Conservation (phyloP, 2,888 invertebrate species). For the Macaria notata region DNA sequence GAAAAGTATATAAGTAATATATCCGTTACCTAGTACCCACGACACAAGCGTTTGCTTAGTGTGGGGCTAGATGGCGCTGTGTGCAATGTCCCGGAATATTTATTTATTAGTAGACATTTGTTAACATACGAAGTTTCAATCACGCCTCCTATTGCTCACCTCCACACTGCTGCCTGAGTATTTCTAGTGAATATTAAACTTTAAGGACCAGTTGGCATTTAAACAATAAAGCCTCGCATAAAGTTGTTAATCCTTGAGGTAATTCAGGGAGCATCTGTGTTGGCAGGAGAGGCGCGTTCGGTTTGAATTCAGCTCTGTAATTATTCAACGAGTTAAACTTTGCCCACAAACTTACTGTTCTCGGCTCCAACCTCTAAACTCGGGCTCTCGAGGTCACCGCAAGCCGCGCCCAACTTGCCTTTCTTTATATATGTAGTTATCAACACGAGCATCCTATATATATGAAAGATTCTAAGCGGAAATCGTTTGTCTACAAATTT, state of each 20-base stretch:
- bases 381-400: conserved; percentile 38
- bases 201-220: conserved; percentile 7
- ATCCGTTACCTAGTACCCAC: no score
- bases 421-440: conserved; percentile 22
- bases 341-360: conserved; percentile 47
- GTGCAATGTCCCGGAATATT: no score
- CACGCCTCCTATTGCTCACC: neutral
- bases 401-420: conserved; percentile 31
- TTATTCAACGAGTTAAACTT: conserved; percentile 58
- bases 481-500: conserved; percentile 13
- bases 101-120: neutral
- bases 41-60: no score
- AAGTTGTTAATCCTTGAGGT: conserved; percentile 31
- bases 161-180: neutral
- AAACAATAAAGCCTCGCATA: conserved; percentile 20
- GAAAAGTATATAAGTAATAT: no score
- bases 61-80: no score
- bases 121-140: neutral
- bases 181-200: conserved; percentile 3
- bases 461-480: conserved; percentile 8
- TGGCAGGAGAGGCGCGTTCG: conserved; percentile 24
- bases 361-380: conserved; percentile 39
- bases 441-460: conserved; percentile 20
- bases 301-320: conserved; percentile 50
- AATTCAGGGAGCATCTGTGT: conserved; percentile 38